Evolutionary conservation across 92 coral and sea anemone genomes (phyloP).

Genomic region (Galaxea fascicularis): DNA sequence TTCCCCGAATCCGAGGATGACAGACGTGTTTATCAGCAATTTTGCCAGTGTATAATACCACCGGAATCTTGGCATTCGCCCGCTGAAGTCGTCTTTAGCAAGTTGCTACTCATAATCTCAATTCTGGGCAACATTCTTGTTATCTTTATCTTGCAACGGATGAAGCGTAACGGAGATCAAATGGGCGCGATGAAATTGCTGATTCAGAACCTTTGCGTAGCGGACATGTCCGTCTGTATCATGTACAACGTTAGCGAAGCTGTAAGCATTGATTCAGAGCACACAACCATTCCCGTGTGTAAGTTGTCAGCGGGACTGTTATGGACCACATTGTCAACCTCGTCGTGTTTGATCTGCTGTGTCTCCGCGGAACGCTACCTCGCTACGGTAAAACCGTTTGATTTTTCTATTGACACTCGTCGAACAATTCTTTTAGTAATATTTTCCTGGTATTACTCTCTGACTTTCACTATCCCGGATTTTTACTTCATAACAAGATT

Average conservation of each 20-base stretch:
- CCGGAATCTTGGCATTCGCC: constrained; percentile 58
- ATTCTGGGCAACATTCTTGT: constrained; percentile 80
- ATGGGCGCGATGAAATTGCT: constrained; percentile 74
- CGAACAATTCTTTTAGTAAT: constrained; percentile 74
- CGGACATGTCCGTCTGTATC: constrained; percentile 84
- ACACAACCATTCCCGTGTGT: constrained; percentile 66
- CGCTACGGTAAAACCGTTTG: constrained; percentile 89
- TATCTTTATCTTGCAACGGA: constrained; percentile 73
- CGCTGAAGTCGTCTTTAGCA: constrained; percentile 74
- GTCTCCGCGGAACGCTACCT: constrained; percentile 90
- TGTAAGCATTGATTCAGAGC: constrained; percentile 58
- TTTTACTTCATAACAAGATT: constrained; percentile 73
- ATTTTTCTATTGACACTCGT: constrained; percentile 68
- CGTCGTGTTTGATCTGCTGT: constrained; percentile 80
- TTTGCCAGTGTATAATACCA: constrained; percentile 68
- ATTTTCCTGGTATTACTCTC: constrained; percentile 87
- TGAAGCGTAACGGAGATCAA: constrained; percentile 63
- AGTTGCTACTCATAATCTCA: constrained; percentile 73
- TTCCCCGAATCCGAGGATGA: constrained; percentile 64
- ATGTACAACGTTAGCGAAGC: constrained; percentile 82
- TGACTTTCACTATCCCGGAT: constrained; percentile 78
- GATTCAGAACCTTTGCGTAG: constrained; percentile 76
- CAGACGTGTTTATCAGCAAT: constrained; percentile 48
- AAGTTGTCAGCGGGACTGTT: constrained; percentile 76
- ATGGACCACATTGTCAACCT: constrained; percentile 73